A percentile compares a stretch with the other conserved stretches of the same genome.
These are phyloP conservation scores for Euura saliciscinereae DNA, from an alignment of 1,140 invertebrate genomes.

Conservation along the genomic window DNA sequence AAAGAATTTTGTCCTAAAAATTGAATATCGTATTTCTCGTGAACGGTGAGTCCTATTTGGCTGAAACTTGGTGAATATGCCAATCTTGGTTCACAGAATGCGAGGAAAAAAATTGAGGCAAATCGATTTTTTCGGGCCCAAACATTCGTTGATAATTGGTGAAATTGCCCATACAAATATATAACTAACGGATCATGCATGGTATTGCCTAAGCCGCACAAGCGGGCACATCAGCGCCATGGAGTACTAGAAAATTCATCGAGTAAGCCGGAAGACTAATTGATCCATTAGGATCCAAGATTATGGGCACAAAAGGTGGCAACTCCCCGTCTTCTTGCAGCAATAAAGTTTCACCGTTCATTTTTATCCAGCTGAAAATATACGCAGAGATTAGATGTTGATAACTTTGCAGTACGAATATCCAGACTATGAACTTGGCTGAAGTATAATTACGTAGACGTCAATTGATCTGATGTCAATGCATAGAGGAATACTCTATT, in stretches of 20 bases:
- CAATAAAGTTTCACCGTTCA: conserved; percentile 64
- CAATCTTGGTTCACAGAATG: too few species aligned
- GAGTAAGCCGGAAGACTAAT: conserved; percentile 65
- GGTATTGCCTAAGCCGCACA: conserved; percentile 26
- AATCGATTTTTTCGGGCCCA: too few species aligned
- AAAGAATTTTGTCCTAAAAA: too few species aligned
- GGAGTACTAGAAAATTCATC: conserved; percentile 67
- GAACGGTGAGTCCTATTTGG: too few species aligned
- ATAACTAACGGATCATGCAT: not conserved
- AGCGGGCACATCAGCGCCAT: conserved; percentile 38
- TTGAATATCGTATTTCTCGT: too few species aligned
- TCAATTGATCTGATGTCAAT: conserved; percentile 48
- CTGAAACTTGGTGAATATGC: too few species aligned
- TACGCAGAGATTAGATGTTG: conserved; percentile 47
- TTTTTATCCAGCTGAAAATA: conserved; percentile 60
- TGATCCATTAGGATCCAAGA: conserved; percentile 49
- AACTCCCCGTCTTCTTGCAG: conserved; percentile 56
- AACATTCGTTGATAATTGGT: too few species aligned
- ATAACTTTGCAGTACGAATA: not conserved
- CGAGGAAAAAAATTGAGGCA: too few species aligned
- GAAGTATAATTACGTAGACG: conserved; percentile 42
- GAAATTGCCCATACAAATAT: too few species aligned
- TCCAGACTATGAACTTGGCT: not conserved
- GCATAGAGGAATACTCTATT: conserved; percentile 43
- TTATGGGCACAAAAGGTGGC: conserved; percentile 60